A percentile compares a stretch with the other conserved stretches of the same genome.
Evolutionary conservation across 2,113 vertebrate genomes (phyloP).

Genomic region (Marmota flaviventris): DNA sequence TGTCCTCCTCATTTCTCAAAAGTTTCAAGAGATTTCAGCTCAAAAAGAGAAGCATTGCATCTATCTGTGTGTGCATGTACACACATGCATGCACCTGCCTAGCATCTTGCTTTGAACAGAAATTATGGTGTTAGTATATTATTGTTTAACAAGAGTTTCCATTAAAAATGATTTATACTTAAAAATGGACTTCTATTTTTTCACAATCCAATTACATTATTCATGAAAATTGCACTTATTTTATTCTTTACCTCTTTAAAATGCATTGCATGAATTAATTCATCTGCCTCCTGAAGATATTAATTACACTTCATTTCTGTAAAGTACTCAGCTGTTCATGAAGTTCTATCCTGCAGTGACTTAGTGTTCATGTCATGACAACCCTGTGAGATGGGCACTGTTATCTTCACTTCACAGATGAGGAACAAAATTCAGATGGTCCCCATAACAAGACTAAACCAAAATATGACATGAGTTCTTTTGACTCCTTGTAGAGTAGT

Average conservation of each 20-base stretch:
- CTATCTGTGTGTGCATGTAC: neutral
- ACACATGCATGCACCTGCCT: neutral
- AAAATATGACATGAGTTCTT: neutral
- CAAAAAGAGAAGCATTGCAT: neutral
- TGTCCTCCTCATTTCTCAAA: neutral
- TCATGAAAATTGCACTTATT: conserved; percentile 11
- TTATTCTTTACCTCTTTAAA: conserved; percentile 47
- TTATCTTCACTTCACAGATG: neutral
- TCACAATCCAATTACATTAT: conserved; percentile 30
- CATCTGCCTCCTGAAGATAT: neutral
- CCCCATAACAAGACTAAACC: neutral
- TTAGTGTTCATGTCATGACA: neutral
- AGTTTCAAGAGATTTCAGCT: neutral
- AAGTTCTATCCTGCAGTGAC: neutral
- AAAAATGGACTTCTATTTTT: conserved; percentile 44
- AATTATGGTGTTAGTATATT: neutral
- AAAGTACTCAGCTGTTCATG: neutral
- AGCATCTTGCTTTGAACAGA: conserved; percentile 26
- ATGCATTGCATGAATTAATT: conserved; percentile 29
- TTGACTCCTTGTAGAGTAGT: neutral
- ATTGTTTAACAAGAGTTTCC: neutral
- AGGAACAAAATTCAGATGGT: conserved; percentile 6
- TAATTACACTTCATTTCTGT: conserved; percentile 22
- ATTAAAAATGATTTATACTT: conserved; percentile 54
- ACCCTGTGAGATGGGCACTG: neutral